phyloP scores from a whole-genome alignment of 2,888 invertebrate species.

The Agrotis segetum region DNA sequence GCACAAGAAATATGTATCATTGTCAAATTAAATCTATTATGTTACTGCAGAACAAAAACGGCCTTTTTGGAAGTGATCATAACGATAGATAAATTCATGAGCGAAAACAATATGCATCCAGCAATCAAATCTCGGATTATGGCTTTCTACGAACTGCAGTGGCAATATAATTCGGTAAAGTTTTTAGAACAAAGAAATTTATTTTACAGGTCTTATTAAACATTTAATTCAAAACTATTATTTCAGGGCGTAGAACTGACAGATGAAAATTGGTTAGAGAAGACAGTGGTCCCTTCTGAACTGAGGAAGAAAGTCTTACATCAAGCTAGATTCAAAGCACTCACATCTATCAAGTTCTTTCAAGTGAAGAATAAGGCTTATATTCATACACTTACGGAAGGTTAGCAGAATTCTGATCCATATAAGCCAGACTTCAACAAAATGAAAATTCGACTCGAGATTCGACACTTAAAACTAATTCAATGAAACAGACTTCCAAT shows the following conservation, averaged over 20 bases:
- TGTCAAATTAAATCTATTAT: constrained; percentile 1
- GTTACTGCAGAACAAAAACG: constrained; percentile 81
- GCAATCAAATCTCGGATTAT: constrained; percentile 86
- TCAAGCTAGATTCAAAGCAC: constrained; percentile 86
- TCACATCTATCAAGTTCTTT: constrained; percentile 86
- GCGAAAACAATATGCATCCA: constrained; percentile 86
- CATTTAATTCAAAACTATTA: neutral
- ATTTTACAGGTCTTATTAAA: neutral
- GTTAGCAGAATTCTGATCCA: constrained; percentile 71
- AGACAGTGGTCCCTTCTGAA: constrained; percentile 83
- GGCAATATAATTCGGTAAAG: constrained; percentile 88
- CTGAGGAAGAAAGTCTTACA: constrained; percentile 86
- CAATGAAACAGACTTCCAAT: constrained; percentile 11
- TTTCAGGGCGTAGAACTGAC: constrained; percentile 86
- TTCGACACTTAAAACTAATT: constrained; percentile 7
- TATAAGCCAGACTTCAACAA: neutral
- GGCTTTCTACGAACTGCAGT: constrained; percentile 89
- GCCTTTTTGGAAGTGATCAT: constrained; percentile 88
- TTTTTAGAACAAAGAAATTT: neutral
- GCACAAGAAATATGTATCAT: neutral
- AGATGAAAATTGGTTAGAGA: constrained; percentile 86
- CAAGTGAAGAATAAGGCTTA: constrained; percentile 88
- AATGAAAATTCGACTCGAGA: neutral
- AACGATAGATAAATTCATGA: constrained; percentile 88
- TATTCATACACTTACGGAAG: constrained; percentile 86